Evolutionary conservation across 23 tunicate species (phyloP), one percentile per base, ranked within the genome.

Genomic region (Halocynthia aurantium): DNA sequence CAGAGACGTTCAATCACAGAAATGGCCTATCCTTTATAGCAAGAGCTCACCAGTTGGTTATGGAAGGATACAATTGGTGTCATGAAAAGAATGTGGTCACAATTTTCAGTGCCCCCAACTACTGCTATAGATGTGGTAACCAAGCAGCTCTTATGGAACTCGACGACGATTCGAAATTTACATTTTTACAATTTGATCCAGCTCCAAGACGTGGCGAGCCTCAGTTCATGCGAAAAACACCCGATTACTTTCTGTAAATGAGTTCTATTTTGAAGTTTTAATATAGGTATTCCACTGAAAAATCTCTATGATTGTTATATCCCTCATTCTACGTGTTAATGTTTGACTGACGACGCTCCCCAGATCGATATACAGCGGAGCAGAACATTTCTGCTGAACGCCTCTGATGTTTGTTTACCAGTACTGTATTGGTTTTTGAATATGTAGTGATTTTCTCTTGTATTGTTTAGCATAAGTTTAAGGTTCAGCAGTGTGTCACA

Each of bases 41-140:
- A 8, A 71, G 98, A 52, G 98, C 98, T 49, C 98, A 93, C 66
- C 98, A 93, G 62, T 85, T 93, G 40, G 98, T 93, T 55, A 93
- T 93, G 98, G 98, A 93, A 81, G 98, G 98, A 7, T 93, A 93
- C 81, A 93, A 93, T 54, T 93, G 98, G 98, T 72, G 94, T 56
- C 98, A 93, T 61, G 98, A 93, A 52, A 94, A 94, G 10, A 93
- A 93, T 57, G 98, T 93, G 13, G 98, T 93, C 55, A 93, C 98
- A 15, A 93, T 93, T 31, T 93, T 93, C 77, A 87, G 95, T 76
- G 98, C 98, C 53, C 98, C 98, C 0, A 93, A 93, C 58, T 93
- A 93, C 75, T 93, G 98, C 80, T 93, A 93, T 72, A 52, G 98
- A 74, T 93, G 98, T 61, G 98, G 98, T 83, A 93, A 93, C 84